Evolutionary conservation across 2,888 invertebrate species (phyloP).

Genomic region (Iselma pallidipennis): DNA sequence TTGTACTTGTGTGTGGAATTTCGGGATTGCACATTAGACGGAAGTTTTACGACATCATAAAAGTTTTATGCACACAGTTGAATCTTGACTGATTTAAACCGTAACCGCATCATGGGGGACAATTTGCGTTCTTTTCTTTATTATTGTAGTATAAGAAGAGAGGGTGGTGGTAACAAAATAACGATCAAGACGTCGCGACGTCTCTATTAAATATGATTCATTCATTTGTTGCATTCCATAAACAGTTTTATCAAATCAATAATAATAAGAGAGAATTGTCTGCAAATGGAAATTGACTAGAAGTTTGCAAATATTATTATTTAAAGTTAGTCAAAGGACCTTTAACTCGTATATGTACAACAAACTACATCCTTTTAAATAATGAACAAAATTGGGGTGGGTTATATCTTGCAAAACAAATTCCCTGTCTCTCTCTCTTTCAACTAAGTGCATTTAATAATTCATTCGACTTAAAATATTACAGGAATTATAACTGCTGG

Average conservation of each 20-base stretch:
- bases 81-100: conserved; percentile 21
- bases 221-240: no score
- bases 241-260: no score
- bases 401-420: neutral
- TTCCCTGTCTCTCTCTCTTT: neutral
- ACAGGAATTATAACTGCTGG: neutral
- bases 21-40: conserved; percentile 30
- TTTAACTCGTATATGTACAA: neutral
- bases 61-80: conserved; percentile 28
- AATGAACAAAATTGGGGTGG: neutral
- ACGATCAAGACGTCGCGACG: no score
- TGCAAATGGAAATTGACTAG: neutral
- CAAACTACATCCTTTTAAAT: neutral
- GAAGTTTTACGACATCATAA: conserved; percentile 31
- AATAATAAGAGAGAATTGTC: no score
- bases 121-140: neutral
- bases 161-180: neutral
- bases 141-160: neutral
- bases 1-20: conserved; percentile 23
- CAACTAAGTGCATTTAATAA: neutral
- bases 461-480: neutral
- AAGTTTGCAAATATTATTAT: no score
- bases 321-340: no score
- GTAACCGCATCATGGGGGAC: neutral
- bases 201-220: no score